A percentile compares a stretch with the other conserved stretches of the same genome.
Conservation (phyloP, 2,113 vertebrate species). For the Garra rufa region DNA sequence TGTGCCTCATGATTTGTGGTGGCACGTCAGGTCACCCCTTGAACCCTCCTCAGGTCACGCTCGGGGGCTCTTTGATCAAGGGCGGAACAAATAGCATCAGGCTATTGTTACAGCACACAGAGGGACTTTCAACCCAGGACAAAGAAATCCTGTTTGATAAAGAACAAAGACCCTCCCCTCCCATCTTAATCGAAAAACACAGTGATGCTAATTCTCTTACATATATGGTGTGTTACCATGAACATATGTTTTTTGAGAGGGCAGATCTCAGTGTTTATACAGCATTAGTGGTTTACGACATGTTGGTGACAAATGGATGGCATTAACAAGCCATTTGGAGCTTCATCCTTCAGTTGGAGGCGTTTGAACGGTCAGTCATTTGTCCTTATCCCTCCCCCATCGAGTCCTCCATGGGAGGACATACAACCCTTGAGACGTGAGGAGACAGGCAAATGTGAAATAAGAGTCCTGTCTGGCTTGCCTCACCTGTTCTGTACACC, state of each 20-base stretch:
- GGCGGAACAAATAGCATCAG: slow-evolving; percentile 1
- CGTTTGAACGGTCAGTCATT: slow-evolving; percentile 41
- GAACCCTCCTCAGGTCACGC: slow-evolving; percentile 53
- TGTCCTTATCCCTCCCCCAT: slow-evolving; percentile 51
- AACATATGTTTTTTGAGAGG: neutral
- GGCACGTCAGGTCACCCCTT: slow-evolving; percentile 61
- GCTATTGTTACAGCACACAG: slow-evolving; percentile 35
- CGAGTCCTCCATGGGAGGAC: slow-evolving; percentile 18
- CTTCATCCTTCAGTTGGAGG: slow-evolving; percentile 44
- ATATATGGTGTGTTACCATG: neutral
- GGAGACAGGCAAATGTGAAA: slow-evolving; percentile 20
- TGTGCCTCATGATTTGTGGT: slow-evolving; percentile 68
- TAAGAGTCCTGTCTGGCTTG: slow-evolving; percentile 11
- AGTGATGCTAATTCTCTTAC: neutral
- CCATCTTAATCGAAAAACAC: neutral
- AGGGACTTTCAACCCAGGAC: neutral
- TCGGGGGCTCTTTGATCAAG: slow-evolving; percentile 37
- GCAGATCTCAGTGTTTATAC: slow-evolving; percentile 48
- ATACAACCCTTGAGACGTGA: slow-evolving; percentile 28
- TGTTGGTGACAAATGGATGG: slow-evolving; percentile 68
- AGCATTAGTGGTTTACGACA: slow-evolving; percentile 44
- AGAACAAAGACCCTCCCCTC: slow-evolving; percentile 6
- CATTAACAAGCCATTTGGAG: slow-evolving; percentile 73
- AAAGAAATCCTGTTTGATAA: slow-evolving; percentile 15
- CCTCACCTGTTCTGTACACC: slow-evolving; percentile 64